These are phyloP conservation scores for Oophaga sylvatica DNA, from an alignment of 2,797 vertebrate species.

Conservation along the genomic window DNA sequence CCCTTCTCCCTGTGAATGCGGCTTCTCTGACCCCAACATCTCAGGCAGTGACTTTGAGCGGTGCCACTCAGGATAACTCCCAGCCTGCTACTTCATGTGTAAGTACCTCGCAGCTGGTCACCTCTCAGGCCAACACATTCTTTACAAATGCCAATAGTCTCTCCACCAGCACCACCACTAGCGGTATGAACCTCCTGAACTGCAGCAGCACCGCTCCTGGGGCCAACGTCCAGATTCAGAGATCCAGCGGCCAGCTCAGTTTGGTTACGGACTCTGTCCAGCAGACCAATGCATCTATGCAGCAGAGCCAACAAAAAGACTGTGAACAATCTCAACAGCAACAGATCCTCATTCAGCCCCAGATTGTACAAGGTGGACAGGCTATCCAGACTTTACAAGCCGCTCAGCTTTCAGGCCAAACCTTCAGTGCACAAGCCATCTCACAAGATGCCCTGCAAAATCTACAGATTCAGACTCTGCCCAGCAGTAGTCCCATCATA, in stretches of 20 bases:
- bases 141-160: slow-evolving; percentile 79
- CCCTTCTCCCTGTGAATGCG: slow-evolving; percentile 87
- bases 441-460: slow-evolving; percentile 86
- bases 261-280: slow-evolving; percentile 71
- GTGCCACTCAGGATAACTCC: slow-evolving; percentile 76
- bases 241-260: slow-evolving; percentile 70
- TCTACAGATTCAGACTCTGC: slow-evolving; percentile 87
- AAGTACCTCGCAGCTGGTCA: slow-evolving; percentile 70
- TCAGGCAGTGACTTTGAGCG: slow-evolving; percentile 78
- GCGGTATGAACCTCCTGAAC: slow-evolving; percentile 76
- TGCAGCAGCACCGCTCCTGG: slow-evolving; percentile 72
- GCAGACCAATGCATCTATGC: slow-evolving; percentile 67
- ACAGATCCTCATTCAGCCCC: slow-evolving; percentile 92
- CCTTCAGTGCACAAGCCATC: slow-evolving; percentile 83
- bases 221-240: slow-evolving; percentile 72
- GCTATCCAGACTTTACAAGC: slow-evolving; percentile 81
- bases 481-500: slow-evolving; percentile 89
- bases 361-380: slow-evolving; percentile 87
- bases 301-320: slow-evolving; percentile 74
- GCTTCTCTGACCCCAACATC: slow-evolving; percentile 82
- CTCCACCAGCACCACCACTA: slow-evolving; percentile 75
- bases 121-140: slow-evolving; percentile 72
- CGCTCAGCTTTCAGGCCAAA: slow-evolving; percentile 79
- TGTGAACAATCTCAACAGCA: slow-evolving; percentile 84
- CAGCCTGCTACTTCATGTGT: slow-evolving; percentile 74